These are phyloP conservation scores for Macrosiphum euphorbiae DNA, from an alignment of 2,888 invertebrate species.

Conservation along the genomic window DNA sequence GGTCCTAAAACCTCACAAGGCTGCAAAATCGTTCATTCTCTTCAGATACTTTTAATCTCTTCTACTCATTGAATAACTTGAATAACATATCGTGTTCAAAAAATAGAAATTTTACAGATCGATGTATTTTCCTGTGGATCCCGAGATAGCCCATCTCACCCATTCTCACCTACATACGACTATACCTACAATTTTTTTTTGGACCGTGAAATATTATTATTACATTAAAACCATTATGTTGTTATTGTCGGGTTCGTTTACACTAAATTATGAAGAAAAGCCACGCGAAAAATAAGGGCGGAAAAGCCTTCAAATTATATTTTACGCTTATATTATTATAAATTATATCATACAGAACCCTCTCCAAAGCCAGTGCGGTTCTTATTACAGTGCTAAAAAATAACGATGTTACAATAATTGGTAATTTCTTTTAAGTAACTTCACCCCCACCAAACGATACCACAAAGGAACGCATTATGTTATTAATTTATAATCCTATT, in stretches of 20 bases:
- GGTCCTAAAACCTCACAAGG: background rate
- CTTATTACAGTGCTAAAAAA: background rate
- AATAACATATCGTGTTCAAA: background rate
- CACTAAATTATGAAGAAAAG: background rate
- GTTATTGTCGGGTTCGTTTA: background rate
- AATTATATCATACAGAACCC: background rate
- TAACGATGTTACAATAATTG: background rate
- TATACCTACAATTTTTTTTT: background rate
- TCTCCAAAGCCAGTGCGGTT: background rate
- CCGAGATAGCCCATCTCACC: background rate
- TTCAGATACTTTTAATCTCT: too few species aligned
- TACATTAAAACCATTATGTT: background rate
- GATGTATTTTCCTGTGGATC: background rate
- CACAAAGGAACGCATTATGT: background rate
- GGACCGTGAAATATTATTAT: background rate
- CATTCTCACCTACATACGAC: background rate
- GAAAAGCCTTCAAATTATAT: background rate
- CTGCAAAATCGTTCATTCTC: background rate
- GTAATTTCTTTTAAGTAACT: background rate
- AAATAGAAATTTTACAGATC: background rate
- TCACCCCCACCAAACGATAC: background rate
- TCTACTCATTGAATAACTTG: too few species aligned
- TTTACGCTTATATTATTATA: too few species aligned
- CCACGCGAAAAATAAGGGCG: background rate
- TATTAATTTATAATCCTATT: conserved; percentile 30